A percentile compares a stretch with the other conserved stretches of the same genome.
phyloP scores from a whole-genome alignment of 2,888 invertebrate species.

The Gibbula magus region DNA sequence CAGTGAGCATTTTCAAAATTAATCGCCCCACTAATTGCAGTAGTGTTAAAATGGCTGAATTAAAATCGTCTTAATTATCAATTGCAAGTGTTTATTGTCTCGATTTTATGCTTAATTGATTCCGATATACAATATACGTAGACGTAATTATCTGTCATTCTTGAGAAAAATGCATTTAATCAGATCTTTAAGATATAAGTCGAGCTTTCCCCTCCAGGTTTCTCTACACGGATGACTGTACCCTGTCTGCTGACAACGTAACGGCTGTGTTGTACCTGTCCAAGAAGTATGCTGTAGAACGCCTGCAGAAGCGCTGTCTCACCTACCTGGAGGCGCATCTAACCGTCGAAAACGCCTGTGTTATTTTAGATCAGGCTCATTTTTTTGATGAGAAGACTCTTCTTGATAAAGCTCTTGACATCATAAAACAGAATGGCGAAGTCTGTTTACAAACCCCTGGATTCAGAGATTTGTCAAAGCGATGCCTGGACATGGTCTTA shows the following conservation, averaged over 20 bases:
- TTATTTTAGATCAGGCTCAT: constrained; percentile 17
- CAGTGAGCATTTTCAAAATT: too few species aligned
- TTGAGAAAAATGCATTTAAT: too few species aligned
- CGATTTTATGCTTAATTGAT: too few species aligned
- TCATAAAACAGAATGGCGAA: not conserved
- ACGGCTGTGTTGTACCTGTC: constrained; percentile 14
- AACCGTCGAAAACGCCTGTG: constrained; percentile 15
- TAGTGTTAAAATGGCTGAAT: too few species aligned
- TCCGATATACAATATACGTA: too few species aligned
- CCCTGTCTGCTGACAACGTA: not conserved
- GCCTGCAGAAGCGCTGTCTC: constrained; percentile 14
- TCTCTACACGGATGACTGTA: not conserved
- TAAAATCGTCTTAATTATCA: too few species aligned
- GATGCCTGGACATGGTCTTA: not conserved
- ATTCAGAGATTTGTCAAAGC: not conserved
- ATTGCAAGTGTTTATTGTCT: too few species aligned
- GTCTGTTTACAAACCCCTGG: not conserved
- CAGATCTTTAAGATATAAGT: too few species aligned
- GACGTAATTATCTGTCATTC: too few species aligned
- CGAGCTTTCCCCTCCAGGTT: not conserved
- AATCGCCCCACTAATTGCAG: too few species aligned
- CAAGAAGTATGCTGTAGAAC: constrained; percentile 19
- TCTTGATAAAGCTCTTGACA: not conserved
- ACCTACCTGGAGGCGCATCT: not conserved
- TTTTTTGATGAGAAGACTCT: constrained; percentile 6